Base-by-base conservation (phyloP, 1,140 invertebrate genomes). In the Euwallacea fornicatus region DNA sequence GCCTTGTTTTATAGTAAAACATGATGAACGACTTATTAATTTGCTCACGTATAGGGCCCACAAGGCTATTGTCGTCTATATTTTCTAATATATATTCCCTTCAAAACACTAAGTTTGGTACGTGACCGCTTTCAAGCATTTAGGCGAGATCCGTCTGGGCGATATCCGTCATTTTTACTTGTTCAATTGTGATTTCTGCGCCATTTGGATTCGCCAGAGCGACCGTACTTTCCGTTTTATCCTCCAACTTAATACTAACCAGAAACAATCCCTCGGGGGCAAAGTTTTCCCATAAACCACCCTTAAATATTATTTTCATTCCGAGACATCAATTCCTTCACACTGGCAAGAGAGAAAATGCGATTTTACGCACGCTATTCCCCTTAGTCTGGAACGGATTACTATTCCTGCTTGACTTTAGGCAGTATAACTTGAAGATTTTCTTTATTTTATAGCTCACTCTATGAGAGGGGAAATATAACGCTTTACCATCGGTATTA, bases 261-360 rank as follows among this genome's bases (percentile, higher is more conserved):
- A 13, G 46, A 50, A 50, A 56, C 11, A 56, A 56, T 43, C 66
- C 42, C 66, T 44, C 33, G 13, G 16, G 46, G 55, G 16, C 55
- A 47, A 68, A 68, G n/a, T 68, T 68, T 59, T 42, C 55, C 56
- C 66, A 68, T 68, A 68, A 68, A 68, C 66, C 66, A 67, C 64
- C 54, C 70, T 71, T 44, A 71, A 72, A 76, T 76, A 76, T 74
- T 76, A 76, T 70, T 76, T 74, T 76, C 75, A 76, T 76, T 76
- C 75, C 75, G 75, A 73, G 71, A 76, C 75, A 76, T 76, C 75
- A 76, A 76, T 74, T 76, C 72, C 75, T 76, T 74, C 72, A 71
- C 74, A 70, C 56, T 46, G 53, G 43, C 56, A 58, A 41, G 42
- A 47, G 15, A 42, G 66, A 60, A 68, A 70, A 70, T 70, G 58